A percentile compares a stretch with the other conserved stretches of the same genome.
phyloP scores from a whole-genome alignment of 2,888 invertebrate genomes.

The Lottia gigantea region DNA sequence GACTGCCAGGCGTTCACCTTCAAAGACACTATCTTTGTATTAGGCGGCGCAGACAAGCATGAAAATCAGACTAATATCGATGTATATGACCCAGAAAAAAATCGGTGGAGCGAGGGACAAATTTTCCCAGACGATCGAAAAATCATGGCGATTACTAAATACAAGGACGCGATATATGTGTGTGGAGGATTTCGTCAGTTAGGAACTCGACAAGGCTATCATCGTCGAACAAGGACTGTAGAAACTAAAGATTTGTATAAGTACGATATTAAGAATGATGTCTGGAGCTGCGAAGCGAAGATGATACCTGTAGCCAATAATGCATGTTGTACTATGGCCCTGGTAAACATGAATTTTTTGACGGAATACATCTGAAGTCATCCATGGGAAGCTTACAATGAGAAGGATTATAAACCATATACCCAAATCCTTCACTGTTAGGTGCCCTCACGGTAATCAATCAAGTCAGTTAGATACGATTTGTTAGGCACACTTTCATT shows the following conservation, averaged over 20 bases:
- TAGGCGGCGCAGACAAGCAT: conserved; percentile 90
- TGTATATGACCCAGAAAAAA: conserved; percentile 80
- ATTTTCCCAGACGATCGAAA: conserved; percentile 59
- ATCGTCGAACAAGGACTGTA: conserved; percentile 40
- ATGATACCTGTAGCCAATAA: conserved; percentile 50
- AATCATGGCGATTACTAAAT: conserved; percentile 38
- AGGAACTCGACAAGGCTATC: conserved; percentile 25
- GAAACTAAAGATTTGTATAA: conserved; percentile 54
- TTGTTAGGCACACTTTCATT: too few species aligned
- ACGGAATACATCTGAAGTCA: conserved; percentile 23
- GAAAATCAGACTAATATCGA: conserved; percentile 89
- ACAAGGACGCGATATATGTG: conserved; percentile 39
- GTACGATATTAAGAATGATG: conserved; percentile 41
- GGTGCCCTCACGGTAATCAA: too few species aligned
- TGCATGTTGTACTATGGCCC: conserved; percentile 38
- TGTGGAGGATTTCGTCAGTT: conserved; percentile 51
- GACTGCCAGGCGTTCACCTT: conserved; percentile 84
- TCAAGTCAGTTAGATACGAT: too few species aligned
- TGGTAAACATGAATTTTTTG: conserved; percentile 47
- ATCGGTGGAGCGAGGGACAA: conserved; percentile 74
- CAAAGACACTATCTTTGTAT: conserved; percentile 78
- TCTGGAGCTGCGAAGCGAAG: conserved; percentile 47
- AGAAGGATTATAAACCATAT: too few species aligned
- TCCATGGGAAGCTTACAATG: too few species aligned
- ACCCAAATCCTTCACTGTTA: too few species aligned